Evolutionary conservation across 2,797 vertebrate genomes (phyloP), one percentile per base, ranked within the genome.

Genomic region (Bradypus variegatus): DNA sequence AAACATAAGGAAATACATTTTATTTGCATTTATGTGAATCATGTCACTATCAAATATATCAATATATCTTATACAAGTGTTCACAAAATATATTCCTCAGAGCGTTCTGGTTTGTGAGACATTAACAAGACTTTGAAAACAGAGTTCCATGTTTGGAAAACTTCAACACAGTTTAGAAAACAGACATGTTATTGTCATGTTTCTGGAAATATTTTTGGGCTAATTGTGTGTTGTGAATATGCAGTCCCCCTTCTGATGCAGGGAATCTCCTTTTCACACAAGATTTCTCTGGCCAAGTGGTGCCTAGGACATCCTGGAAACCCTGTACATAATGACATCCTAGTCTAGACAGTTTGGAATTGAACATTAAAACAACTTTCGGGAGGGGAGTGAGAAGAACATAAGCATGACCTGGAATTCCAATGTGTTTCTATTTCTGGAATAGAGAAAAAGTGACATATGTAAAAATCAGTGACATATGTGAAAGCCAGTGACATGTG

Each of bases 41-140:
- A 60, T 96, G 96, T 93, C 91, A 78, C 29, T 93, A 62, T 95
- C 84, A 94, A 92, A 93, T 90, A 50, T 95, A 77, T 83, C 83
- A 14, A 50, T 50, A 50, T 50, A 50, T 50, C 50, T 50, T 48
- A 91, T 62, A 84, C 65, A 76, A 36, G 36, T 25, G 4, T 31
- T 16, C 58, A 6, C 41, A n/a, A 48, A n/a, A 13, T 27, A 25
- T 12, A 12, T 64, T 50, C 41, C 85, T 64, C 25, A 1, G 23
- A 76, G 85, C 36, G 4, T 50, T 50, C 29, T 48, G 55, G 8
- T 62, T 48, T 75, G 15, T 33, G 21, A 31, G 2, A 64, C 23
- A 0, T 87, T 50, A 50, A 50, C 50, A 50, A 50, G 14, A 12
- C 33, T 76, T 41, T 87, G 58, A 64, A 29, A 36, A 48, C 41